A percentile compares a stretch with the other conserved stretches of the same genome.
Conservation (phyloP, 23 tunicate genomes). For the Ascidia mentula region DNA sequence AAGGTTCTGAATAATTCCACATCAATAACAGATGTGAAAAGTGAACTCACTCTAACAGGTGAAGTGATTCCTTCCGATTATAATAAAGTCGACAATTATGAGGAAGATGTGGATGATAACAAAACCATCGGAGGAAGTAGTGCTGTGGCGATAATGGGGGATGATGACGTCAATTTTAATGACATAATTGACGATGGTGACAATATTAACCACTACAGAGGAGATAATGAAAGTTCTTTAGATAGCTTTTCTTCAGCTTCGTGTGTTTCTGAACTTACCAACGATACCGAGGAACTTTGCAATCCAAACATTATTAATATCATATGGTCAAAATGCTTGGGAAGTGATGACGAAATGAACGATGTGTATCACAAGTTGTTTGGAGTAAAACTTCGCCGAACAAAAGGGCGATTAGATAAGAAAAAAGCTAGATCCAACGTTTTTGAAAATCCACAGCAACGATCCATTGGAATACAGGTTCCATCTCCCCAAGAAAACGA, state of each 20-base stretch:
- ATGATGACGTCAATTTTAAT: constrained; percentile 27
- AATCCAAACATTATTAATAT: constrained; percentile 65
- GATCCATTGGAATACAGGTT: constrained; percentile 40
- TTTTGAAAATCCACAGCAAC: constrained; percentile 11
- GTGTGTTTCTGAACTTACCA: constrained; percentile 56
- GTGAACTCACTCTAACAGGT: no score
- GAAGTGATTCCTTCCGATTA: background rate
- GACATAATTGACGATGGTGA: constrained; percentile 8
- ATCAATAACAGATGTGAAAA: background rate
- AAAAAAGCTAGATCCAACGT: constrained; percentile 27
- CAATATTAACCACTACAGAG: background rate
- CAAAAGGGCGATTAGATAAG: constrained; percentile 26
- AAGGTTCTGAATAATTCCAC: background rate
- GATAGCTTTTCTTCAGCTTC: constrained; percentile 11
- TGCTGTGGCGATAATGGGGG: constrained; percentile 25
- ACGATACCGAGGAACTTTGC: constrained; percentile 77
- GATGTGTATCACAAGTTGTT: constrained; percentile 50
- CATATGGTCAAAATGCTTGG: constrained; percentile 45
- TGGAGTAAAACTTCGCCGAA: constrained; percentile 35
- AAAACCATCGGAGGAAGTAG: constrained; percentile 33
- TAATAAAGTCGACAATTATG: background rate
- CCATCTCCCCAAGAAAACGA: constrained; percentile 43
- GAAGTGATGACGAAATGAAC: background rate
- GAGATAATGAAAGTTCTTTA: background rate
- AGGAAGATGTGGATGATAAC: constrained; percentile 45